phyloP scores from a whole-genome alignment of 2,113 vertebrate species.

The Eulemur macaco region DNA sequence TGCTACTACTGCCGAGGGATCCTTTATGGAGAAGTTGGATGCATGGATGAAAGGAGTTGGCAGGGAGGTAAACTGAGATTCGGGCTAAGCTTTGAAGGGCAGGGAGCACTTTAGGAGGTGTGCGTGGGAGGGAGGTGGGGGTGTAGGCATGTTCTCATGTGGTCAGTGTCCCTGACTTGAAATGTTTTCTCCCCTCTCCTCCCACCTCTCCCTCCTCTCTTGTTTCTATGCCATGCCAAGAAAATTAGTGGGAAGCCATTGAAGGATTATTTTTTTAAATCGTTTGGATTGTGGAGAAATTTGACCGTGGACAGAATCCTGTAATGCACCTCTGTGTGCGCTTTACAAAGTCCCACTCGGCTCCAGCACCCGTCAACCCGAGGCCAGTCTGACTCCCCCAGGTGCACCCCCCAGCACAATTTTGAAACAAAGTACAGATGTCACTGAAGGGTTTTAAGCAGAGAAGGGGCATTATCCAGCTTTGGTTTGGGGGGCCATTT shows the following conservation, averaged over 20 bases:
- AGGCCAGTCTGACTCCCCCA: fast-evolving
- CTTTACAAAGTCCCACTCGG: fast-evolving
- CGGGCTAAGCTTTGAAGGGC: neutral
- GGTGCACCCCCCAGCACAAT: fast-evolving
- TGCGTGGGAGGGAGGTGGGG: neutral
- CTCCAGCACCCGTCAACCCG: neutral
- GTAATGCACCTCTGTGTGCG: fast-evolving
- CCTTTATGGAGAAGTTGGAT: neutral
- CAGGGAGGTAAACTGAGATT: neutral
- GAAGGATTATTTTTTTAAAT: neutral
- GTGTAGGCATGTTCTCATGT: fast-evolving
- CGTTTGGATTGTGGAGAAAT: neutral
- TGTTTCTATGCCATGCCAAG: neutral
- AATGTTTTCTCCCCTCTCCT: no score
- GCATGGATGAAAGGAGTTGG: neutral
- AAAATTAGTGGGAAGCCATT: neutral
- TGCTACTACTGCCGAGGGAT: neutral
- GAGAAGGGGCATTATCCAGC: neutral
- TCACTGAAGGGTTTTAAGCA: neutral
- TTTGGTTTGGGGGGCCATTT: neutral
- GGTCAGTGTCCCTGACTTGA: neutral
- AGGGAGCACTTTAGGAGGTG: neutral
- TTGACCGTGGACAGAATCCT: neutral
- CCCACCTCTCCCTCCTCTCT: fast-evolving
- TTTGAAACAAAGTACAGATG: neutral